Base-by-base conservation (phyloP, 2,113 vertebrate species). In the Jacana jacana region DNA sequence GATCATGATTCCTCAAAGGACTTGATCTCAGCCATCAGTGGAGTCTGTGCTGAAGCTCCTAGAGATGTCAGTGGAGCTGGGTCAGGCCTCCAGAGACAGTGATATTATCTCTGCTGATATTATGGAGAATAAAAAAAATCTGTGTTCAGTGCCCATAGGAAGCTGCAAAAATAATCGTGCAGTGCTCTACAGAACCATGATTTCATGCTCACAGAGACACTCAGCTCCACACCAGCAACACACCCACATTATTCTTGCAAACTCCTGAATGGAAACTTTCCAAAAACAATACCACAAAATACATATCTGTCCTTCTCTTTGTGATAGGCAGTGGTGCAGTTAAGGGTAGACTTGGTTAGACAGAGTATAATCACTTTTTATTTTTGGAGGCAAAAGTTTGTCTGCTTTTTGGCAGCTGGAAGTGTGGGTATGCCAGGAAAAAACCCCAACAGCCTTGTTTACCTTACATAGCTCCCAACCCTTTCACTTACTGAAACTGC, bases 291-390 rank as follows among this genome's bases (percentile, higher is more conserved):
- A 97, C 97, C 97, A 95, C 97, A 97, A 97, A 98, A 92, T 96
- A 92, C 33, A 40, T 95, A 81, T 88, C 57, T 96, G 79, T 42
- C 89, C 5, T 72, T 72, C 72, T 93, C 40, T 93, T 93, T 96
- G 92, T 14, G 82, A 97, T 95, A 93, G 92, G 76, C 96, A 73
- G 27, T 90, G 92, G 93, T 95, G 60, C 89, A 96, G 80, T 93
- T 96, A 96, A 94, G 96, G 71, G 72, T 86, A 96, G 96, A 86
- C 76, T 91, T 95, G 96, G 96, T 97, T 81, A 98, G 95, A 84
- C 94, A 97, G 51, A 97, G 82, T 97, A 97, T 98, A 98, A 98
- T 98, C 93, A 98, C 89, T 97, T 97, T 97, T 95, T 98, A 98
- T 98, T 98, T 98, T 98, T 95, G 93, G 97, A 98, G 91, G 94